Evolutionary conservation across 1,140 invertebrate species (phyloP).

Genomic region (Ostrea edulis): DNA sequence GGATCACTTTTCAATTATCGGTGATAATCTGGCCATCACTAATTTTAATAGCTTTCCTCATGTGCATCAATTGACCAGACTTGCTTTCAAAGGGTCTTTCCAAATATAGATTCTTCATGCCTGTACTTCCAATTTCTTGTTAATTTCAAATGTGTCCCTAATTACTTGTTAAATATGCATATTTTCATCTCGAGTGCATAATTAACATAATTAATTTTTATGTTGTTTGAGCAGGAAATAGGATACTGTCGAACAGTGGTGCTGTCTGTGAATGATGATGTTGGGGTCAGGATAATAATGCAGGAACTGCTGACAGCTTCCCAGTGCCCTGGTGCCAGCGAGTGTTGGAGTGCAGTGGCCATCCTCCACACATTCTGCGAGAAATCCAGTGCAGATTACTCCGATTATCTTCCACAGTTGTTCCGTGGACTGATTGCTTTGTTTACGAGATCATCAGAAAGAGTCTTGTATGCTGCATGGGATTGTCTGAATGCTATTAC

Average conservation of each 20-base stretch:
- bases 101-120: no score
- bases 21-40: no score
- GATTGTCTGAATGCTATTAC: conserved; percentile 94
- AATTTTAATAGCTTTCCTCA: no score
- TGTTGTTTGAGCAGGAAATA: conserved; percentile 82
- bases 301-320: conserved; percentile 87
- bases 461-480: conserved; percentile 92
- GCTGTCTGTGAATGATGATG: conserved; percentile 90
- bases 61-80: no score
- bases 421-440: conserved; percentile 92
- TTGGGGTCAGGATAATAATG: conserved; percentile 91
- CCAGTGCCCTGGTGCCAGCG: conserved; percentile 48
- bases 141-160: no score
- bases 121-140: no score
- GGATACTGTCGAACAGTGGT: conserved; percentile 96
- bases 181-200: no score
- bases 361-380: conserved; percentile 93
- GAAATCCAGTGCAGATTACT: conserved; percentile 91
- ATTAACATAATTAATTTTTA: no score
- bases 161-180: no score
- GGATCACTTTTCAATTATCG: no score
- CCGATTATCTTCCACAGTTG: conserved; percentile 91
- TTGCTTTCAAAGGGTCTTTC: no score
- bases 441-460: conserved; percentile 89
- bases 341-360: conserved; percentile 87